Evolutionary conservation across 2,888 invertebrate species (phyloP).

Genomic region (Thymelicus acteon): DNA sequence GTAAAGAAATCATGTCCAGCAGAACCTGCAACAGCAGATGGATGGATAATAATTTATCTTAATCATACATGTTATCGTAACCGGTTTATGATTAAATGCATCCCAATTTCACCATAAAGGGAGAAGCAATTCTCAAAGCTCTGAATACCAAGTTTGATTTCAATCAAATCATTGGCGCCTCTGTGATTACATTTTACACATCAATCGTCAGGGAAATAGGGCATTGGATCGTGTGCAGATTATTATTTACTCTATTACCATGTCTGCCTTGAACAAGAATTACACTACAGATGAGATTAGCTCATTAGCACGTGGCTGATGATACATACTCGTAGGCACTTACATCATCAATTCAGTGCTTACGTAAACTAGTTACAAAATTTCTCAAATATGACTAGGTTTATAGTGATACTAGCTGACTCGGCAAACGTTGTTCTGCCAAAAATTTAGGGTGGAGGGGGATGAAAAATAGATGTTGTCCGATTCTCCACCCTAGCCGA

Average conservation of each 20-base stretch:
- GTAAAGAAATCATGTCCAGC: no score
- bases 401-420: no score
- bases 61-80: no score
- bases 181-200: constrained; percentile 15
- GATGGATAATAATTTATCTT: no score
- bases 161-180: constrained; percentile 18
- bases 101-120: not conserved
- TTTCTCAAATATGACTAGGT: no score
- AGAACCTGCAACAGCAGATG: no score
- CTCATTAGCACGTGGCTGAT: not conserved
- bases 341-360: not conserved
- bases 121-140: not conserved
- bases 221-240: constrained; percentile 11
- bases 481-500: no score
- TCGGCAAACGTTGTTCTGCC: no score
- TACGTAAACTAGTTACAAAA: not conserved
- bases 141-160: constrained; percentile 10
- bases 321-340: not conserved
- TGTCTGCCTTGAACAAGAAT: not conserved
- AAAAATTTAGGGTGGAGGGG: no score
- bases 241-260: not conserved
- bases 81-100: no score
- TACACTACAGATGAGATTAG: not conserved
- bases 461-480: no score
- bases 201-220: constrained; percentile 5